Evolutionary conservation across 2,797 vertebrate genomes (phyloP).

Genomic region (Distichodus sexfasciatus): DNA sequence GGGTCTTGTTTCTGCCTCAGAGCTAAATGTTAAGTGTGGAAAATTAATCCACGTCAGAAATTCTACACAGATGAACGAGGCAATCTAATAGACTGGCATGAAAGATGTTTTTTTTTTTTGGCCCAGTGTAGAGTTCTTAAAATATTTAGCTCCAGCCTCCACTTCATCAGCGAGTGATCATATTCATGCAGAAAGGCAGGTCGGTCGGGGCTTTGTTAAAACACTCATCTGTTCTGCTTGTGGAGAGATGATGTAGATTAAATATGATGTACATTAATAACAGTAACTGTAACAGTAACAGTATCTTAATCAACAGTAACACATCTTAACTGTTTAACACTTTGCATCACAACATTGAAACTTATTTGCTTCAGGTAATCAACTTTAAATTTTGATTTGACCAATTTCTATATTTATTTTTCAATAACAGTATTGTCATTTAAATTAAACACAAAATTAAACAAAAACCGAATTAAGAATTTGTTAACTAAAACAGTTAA

Average conservation of each 20-base stretch:
- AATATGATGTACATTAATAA: too few species aligned
- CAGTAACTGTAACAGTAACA: too few species aligned
- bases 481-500: too few species aligned
- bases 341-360: too few species aligned
- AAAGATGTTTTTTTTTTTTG: not conserved
- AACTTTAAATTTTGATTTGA: too few species aligned
- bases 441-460: too few species aligned
- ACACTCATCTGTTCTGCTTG: not conserved
- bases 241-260: not conserved
- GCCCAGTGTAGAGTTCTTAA: not conserved
- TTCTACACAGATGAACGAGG: not conserved
- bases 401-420: too few species aligned
- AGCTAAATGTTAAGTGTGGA: not conserved
- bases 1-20: not conserved
- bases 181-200: not conserved
- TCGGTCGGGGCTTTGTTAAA: not conserved
- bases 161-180: not conserved
- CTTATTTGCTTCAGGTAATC: too few species aligned
- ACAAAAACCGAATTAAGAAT: too few species aligned
- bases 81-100: not conserved
- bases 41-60: conserved; percentile 14
- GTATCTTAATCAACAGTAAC: too few species aligned
- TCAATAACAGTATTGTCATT: too few species aligned
- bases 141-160: not conserved
- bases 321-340: too few species aligned